Evolutionary conservation across 2,797 vertebrate genomes (phyloP).

Genomic region (Bufotes viridis): DNA sequence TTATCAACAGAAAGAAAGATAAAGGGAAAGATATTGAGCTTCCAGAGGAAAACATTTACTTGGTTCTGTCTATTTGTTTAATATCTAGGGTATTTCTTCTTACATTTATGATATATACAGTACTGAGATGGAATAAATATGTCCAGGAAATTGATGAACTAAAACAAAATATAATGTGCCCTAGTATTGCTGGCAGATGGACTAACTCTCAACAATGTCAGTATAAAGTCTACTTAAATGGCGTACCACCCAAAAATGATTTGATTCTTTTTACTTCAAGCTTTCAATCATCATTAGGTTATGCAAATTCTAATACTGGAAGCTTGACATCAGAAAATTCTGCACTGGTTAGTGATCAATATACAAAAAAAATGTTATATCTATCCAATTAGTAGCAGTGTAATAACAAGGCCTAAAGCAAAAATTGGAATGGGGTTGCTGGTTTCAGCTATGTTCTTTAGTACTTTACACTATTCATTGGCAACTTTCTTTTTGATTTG

Average conservation of each 20-base stretch:
- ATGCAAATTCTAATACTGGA: constrained; percentile 33
- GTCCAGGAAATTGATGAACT: constrained; percentile 32
- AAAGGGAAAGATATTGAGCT: constrained; percentile 60
- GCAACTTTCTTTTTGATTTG: no score
- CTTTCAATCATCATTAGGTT: constrained; percentile 40
- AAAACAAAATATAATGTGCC: constrained; percentile 26
- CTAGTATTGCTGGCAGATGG: constrained; percentile 39
- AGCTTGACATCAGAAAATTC: constrained; percentile 62
- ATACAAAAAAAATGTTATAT: neutral
- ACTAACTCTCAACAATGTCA: constrained; percentile 32
- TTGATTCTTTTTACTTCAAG: constrained; percentile 48
- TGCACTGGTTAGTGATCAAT: constrained; percentile 57
- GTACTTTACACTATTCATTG: neutral
- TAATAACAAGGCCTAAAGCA: no score
- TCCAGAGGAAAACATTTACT: constrained; percentile 70
- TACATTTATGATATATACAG: constrained; percentile 21
- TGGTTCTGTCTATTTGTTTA: constrained; percentile 70
- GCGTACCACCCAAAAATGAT: neutral
- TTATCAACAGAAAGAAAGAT: neutral
- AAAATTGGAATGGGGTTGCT: no score
- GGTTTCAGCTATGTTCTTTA: no score
- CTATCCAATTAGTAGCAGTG: no score
- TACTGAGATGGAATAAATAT: constrained; percentile 34
- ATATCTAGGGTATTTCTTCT: constrained; percentile 71
- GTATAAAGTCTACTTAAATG: constrained; percentile 27